Conservation (phyloP, 2,113 vertebrate species). For the Bos indicus region DNA sequence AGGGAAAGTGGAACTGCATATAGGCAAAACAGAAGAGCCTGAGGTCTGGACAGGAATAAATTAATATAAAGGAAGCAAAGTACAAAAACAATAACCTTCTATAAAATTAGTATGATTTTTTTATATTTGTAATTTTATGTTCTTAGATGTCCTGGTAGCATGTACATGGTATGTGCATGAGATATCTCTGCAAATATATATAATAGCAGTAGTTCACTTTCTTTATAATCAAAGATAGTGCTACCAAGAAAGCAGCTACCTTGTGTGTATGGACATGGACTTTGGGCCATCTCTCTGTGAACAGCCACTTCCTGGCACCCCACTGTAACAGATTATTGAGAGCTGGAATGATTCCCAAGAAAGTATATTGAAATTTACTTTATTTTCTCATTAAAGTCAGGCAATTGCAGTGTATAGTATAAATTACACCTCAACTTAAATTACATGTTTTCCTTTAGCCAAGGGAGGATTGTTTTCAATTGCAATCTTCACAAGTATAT, state of each 20-base stretch:
- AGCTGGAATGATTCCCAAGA: conserved; percentile 70
- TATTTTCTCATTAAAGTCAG: conserved; percentile 74
- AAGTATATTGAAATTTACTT: conserved; percentile 67
- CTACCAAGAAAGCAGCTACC: conserved; percentile 12
- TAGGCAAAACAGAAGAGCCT: background rate
- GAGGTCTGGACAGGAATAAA: background rate
- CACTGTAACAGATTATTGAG: background rate
- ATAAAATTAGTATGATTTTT: background rate
- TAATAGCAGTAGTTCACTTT: conserved; percentile 3
- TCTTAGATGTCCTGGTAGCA: background rate
- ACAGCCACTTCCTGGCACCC: conserved; percentile 65
- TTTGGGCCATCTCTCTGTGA: conserved; percentile 15
- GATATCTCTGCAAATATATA: background rate
- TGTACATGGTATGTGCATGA: background rate
- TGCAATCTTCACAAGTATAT: conserved; percentile 53
- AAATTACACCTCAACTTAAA: conserved; percentile 70
- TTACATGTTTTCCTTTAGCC: conserved; percentile 72
- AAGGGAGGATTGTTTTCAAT: conserved; percentile 63
- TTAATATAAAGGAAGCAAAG: background rate
- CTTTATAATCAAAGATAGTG: conserved; percentile 33
- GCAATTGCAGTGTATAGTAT: conserved; percentile 56
- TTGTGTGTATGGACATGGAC: conserved; percentile 14
- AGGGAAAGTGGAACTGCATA: background rate
- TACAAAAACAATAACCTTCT: background rate
- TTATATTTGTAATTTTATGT: background rate